Evolutionary conservation across 2,113 vertebrate genomes (phyloP).

Genomic region (Lynx canadensis): DNA sequence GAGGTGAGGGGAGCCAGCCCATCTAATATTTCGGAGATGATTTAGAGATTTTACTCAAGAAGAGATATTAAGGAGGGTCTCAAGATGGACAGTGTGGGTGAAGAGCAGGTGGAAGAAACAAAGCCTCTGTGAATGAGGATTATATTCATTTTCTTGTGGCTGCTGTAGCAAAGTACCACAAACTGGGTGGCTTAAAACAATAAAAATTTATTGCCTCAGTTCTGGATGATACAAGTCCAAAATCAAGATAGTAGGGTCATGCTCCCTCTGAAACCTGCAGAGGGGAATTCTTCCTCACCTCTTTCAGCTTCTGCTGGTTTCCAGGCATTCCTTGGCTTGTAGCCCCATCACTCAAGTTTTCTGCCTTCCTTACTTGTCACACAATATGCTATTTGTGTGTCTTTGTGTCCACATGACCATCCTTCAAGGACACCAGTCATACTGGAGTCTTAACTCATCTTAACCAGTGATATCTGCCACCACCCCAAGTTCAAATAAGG

Average conservation of each 20-base stretch:
- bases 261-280: background rate
- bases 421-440: background rate
- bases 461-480: background rate
- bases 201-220: background rate
- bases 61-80: background rate
- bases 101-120: background rate
- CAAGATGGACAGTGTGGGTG: no score
- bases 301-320: background rate
- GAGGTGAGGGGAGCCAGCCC: background rate
- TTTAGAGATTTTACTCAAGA: background rate
- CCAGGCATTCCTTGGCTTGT: background rate
- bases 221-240: background rate
- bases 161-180: background rate
- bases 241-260: background rate
- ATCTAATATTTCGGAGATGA: background rate
- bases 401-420: background rate
- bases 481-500: background rate
- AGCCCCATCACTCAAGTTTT: no score
- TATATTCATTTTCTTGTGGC: background rate
- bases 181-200: background rate
- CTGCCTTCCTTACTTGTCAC: background rate
- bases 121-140: rapidly evolving
- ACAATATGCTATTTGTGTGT: background rate
- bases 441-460: background rate
- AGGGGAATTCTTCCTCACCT: background rate